Percentiles rank a stretch among this genome's conserved stretches.
Conservation (phyloP, 2,888 invertebrate genomes). For the Harpagoxenus sublaevis region DNA sequence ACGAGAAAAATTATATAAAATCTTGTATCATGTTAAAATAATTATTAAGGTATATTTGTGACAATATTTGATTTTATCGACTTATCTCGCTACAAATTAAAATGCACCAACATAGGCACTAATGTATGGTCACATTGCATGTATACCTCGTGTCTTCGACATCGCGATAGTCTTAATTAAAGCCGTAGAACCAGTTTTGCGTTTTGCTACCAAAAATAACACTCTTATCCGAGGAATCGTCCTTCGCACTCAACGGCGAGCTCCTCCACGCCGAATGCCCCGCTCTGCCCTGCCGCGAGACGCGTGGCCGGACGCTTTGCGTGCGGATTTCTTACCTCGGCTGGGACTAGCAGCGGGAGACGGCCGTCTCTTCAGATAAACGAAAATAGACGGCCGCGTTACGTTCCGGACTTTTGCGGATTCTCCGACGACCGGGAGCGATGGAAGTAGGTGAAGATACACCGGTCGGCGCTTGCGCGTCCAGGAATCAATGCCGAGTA, state of each 20-base stretch:
- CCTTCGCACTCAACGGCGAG: neutral
- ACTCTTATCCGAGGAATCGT: neutral
- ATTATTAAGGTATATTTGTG: neutral
- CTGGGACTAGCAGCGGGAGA: slow-evolving; percentile 21
- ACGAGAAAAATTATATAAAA: neutral
- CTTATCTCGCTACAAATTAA: neutral
- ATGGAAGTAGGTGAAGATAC: slow-evolving; percentile 62
- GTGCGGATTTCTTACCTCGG: slow-evolving; percentile 51
- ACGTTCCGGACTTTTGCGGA: slow-evolving; percentile 33
- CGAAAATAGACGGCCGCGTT: slow-evolving; percentile 70
- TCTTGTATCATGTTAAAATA: neutral
- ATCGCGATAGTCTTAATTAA: slow-evolving; percentile 30
- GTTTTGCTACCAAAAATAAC: slow-evolving; percentile 8
- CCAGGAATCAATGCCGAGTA: slow-evolving; percentile 68
- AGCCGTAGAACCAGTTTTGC: neutral
- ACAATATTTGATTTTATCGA: neutral
- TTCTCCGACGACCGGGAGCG: slow-evolving; percentile 35
- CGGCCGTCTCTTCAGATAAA: slow-evolving; percentile 50
- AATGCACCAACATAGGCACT: neutral
- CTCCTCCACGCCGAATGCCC: neutral
- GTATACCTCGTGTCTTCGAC: slow-evolving; percentile 4
- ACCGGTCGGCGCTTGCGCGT: slow-evolving; percentile 76
- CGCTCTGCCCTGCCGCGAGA: neutral
- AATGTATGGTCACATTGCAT: neutral
- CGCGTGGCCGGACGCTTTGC: neutral